Base-by-base conservation (phyloP, 1,140 invertebrate genomes). In the Lethocerus indicus region DNA sequence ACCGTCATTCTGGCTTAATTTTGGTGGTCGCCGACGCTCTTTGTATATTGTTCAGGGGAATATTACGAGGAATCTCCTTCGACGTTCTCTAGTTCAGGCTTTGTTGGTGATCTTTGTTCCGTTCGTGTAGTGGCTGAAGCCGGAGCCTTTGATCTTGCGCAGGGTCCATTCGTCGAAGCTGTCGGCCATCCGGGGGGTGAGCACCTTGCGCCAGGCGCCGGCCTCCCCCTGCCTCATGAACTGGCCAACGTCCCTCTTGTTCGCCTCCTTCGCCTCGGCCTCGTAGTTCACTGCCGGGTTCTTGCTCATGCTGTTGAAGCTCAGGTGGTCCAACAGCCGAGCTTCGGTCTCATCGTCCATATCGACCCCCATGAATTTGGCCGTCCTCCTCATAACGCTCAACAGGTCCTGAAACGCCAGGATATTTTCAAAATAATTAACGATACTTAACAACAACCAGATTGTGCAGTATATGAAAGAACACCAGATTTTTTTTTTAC, bases 251-350 rank as follows among this genome's bases (percentile, higher is more conserved):
- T 58, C 58, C 37, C 63, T 65, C 27, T 60, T 66, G 40, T 67
- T 66, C 14, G 65, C 55, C 28, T 65, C 60, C 0, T 44, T 43
- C n/a, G 64, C 58, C 1, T 62, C 57, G 1, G 59, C 57, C 27
- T 57, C 57, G 29, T 51, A 56, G 46, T 60, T 61, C 7, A 57
- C 56, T 5, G 57, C 28, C 24, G 53, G 50, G 53, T 61, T 59
- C 35, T 53, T 50, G 29, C 55, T 56, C 58, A 59, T 89, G 49
- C 75, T 80, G 9, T 78, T 68, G 58, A 92, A 89, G 36, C 79
- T 81, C 0, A 88, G 64, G 59, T 89, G 80, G 1, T 84, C 71
- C 27, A 72, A 72, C 1, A 92, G 66, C n/a, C 67, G 68, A 0
- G 70, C 62, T 1, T 85, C 63, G 47, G 86, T 69, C 14, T 78